Evolutionary conservation across 1,140 invertebrate genomes (phyloP).

Genomic region (Rhizoglyphus robini): DNA sequence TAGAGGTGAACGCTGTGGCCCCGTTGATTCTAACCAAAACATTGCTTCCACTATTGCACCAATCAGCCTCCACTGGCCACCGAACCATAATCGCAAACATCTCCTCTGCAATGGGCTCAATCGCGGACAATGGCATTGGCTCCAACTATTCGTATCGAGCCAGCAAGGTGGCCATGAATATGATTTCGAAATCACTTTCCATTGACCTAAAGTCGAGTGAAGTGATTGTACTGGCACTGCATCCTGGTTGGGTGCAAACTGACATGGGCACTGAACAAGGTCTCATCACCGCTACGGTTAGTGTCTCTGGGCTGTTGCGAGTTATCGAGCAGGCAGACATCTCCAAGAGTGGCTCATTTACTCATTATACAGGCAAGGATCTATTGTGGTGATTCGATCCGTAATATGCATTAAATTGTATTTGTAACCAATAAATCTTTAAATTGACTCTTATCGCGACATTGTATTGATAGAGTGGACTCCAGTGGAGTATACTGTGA

Average conservation of each 20-base stretch:
- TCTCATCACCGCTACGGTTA: constrained; percentile 50
- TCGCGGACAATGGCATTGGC: constrained; percentile 52
- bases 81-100: constrained; percentile 67
- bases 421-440: too few species aligned
- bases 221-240: constrained; percentile 57
- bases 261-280: constrained; percentile 71
- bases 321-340: constrained; percentile 47
- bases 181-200: constrained; percentile 67
- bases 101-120: constrained; percentile 65
- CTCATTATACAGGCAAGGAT: constrained; percentile 56
- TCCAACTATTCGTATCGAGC: constrained; percentile 68
- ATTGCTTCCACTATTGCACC: constrained; percentile 55
- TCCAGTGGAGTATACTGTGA: too few species aligned
- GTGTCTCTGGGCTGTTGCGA: constrained; percentile 48
- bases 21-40: constrained; percentile 67
- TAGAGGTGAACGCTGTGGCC: constrained; percentile 58
- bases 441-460: too few species aligned
- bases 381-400: constrained; percentile 50
- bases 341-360: constrained; percentile 54
- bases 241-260: constrained; percentile 82
- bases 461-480: too few species aligned
- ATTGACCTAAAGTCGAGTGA: constrained; percentile 57
- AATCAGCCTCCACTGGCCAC: constrained; percentile 44
- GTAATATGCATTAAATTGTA: constrained; percentile 53
- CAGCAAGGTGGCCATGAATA: constrained; percentile 72